Evolutionary conservation across 2,797 vertebrate species (phyloP), one percentile per base, ranked within the genome.

Genomic region (Acomys russatus): DNA sequence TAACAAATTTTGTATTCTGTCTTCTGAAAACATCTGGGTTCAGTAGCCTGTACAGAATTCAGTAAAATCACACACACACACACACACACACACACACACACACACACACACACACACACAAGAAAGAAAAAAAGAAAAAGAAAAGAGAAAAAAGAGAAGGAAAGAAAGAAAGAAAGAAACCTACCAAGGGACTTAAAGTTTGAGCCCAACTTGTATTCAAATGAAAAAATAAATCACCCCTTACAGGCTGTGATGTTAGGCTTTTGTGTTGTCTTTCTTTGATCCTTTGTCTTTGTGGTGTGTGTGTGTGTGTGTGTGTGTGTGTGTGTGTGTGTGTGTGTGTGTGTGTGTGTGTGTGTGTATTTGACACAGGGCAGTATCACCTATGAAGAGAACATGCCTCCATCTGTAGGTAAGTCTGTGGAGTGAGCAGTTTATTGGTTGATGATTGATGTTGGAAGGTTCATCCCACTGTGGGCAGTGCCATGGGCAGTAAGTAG

Each of bases 151-250:
- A 88, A 74, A 84, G 85, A 22, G 76, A 1, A 22, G 91, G 51
- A 91, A 84, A 84, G n/a, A 10, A 91, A 93, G 84, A 74, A 84
- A 88, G 25, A 93, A n/a, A n/a, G n/a, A n/a, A n/a, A n/a, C n/a
- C n/a, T n/a, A n/a, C n/a, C 44, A 44, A 44, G 44, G 44, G 44
- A 44, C 44, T 71, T 66, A 87, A 3, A 77, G 23, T 71, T 79
- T 80, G 76, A 90, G 3, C 12, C 17, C 11, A 56, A 23, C 49
- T 51, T 73, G 2, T 28, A 85, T 25, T 86, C 77, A 83, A 79
- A 22, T 4, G 87, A 20, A 49, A 1, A 74, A 10, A 61, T 44
- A 25, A 78, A 51, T 76, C 9, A 79, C 18, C 4, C 70, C 56
- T 83, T 35, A 63, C 10, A 61, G 1, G 9, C 71, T 78, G 94